phyloP scores from a whole-genome alignment of 2,797 vertebrate genomes.

The Anguilla megastoma region DNA sequence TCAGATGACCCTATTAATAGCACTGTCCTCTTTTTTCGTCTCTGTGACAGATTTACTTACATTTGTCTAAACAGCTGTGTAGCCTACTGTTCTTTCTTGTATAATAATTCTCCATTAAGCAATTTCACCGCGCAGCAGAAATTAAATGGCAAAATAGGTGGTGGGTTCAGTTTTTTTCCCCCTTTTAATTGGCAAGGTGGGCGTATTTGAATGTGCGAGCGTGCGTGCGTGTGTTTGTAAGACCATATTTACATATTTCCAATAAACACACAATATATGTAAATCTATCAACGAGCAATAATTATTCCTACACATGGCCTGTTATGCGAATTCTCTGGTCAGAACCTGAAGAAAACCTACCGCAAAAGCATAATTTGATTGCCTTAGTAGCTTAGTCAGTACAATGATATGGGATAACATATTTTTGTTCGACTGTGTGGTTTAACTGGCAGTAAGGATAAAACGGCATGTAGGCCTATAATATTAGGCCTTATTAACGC shows the following conservation, averaged over 20 bases:
- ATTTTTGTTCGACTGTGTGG: background rate
- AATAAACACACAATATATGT: background rate
- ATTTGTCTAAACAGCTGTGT: background rate
- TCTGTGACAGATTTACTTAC: background rate
- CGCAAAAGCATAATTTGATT: background rate
- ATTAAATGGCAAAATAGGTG: background rate
- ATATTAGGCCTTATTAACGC: background rate
- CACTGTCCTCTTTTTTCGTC: background rate
- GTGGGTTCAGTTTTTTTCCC: background rate
- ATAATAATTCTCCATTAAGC: background rate
- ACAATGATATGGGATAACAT: too few relatives aligned
- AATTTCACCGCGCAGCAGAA: background rate
- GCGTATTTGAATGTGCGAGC: background rate
- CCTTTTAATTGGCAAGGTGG: background rate
- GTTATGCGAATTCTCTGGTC: background rate
- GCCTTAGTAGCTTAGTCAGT: background rate
- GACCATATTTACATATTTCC: background rate
- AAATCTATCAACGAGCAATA: background rate
- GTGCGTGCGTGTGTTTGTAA: background rate
- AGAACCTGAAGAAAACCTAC: background rate
- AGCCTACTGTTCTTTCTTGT: background rate
- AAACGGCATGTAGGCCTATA: background rate
- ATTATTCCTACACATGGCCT: background rate
- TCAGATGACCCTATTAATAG: slow-evolving; percentile 9
- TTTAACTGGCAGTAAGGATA: background rate